Percentiles rank a stretch among this genome's conserved stretches.
Conservation (phyloP, 2,113 vertebrate species). For the Barbus barbus region DNA sequence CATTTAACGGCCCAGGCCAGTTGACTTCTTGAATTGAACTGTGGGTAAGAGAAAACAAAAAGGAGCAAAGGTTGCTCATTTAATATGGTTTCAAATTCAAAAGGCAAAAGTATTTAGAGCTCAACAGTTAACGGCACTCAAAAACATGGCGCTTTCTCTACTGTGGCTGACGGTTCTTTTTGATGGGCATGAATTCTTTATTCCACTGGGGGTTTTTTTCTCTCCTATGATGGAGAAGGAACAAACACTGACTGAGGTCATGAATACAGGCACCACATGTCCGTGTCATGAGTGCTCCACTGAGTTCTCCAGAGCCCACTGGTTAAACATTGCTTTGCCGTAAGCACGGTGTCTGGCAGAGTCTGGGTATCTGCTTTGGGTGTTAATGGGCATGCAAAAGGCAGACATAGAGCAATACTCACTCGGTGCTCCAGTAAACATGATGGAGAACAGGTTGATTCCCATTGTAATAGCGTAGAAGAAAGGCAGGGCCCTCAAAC, state of each 20-base stretch:
- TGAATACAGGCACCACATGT: conserved; percentile 28
- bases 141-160: conserved; percentile 42
- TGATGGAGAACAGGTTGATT: conserved; percentile 96
- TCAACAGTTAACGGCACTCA: conserved; percentile 50
- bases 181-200: conserved; percentile 35
- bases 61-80: conserved; percentile 90
- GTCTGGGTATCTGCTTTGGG: conserved; percentile 66
- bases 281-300: conserved; percentile 25
- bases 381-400: conserved; percentile 58
- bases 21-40: conserved; percentile 93
- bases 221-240: conserved; percentile 65
- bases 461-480: conserved; percentile 94
- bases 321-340: conserved; percentile 69
- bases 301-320: conserved; percentile 60
- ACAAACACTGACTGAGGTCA: conserved; percentile 49
- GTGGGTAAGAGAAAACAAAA: conserved; percentile 87
- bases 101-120: conserved; percentile 59
- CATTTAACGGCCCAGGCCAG: conserved; percentile 90
- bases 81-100: conserved; percentile 78
- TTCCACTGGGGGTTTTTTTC: conserved; percentile 57
- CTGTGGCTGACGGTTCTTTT: conserved; percentile 36
- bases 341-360: conserved; percentile 68
- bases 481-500: conserved; percentile 87
- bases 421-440: conserved; percentile 90
- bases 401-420: conserved; percentile 75